A percentile compares a stretch with the other conserved stretches of the same genome.
Evolutionary conservation across 2,113 vertebrate genomes (phyloP).

Genomic region (Silurus meridionalis): DNA sequence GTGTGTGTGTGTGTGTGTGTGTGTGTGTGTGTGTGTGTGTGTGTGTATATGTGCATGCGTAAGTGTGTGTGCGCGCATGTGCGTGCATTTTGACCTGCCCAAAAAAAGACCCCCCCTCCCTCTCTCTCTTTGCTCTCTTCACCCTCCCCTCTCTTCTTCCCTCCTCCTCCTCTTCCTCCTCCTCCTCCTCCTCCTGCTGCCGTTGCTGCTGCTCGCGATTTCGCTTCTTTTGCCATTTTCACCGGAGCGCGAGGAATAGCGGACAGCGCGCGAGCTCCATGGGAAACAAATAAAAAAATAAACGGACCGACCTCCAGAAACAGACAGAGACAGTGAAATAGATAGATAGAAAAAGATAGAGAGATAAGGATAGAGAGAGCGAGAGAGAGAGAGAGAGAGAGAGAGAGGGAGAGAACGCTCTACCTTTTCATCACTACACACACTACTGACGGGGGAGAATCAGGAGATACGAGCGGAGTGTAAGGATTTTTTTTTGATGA

Average conservation of each 20-base stretch:
- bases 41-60: slow-evolving; percentile 50
- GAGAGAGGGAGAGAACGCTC: background rate
- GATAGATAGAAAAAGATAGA: background rate
- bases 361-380: background rate
- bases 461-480: background rate
- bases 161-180: slow-evolving; percentile 27
- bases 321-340: background rate
- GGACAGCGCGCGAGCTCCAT: slow-evolving; percentile 61
- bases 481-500: slow-evolving; percentile 2
- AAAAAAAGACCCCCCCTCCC: slow-evolving; percentile 40
- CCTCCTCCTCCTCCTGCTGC: slow-evolving; percentile 1
- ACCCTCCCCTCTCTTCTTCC: background rate
- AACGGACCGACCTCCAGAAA: background rate
- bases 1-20: slow-evolving; percentile 44
- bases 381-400: background rate
- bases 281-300: background rate
- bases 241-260: slow-evolving; percentile 59
- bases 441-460: background rate
- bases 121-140: background rate
- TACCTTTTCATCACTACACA: background rate
- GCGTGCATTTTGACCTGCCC: slow-evolving; percentile 62
- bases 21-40: slow-evolving; percentile 43
- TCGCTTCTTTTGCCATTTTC: slow-evolving; percentile 56
- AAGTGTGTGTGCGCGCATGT: slow-evolving; percentile 39
- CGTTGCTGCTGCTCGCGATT: slow-evolving; percentile 19